A percentile compares a stretch with the other conserved stretches of the same genome.
Conservation (phyloP, 2,888 invertebrate genomes). For the Nycteola revayana region DNA sequence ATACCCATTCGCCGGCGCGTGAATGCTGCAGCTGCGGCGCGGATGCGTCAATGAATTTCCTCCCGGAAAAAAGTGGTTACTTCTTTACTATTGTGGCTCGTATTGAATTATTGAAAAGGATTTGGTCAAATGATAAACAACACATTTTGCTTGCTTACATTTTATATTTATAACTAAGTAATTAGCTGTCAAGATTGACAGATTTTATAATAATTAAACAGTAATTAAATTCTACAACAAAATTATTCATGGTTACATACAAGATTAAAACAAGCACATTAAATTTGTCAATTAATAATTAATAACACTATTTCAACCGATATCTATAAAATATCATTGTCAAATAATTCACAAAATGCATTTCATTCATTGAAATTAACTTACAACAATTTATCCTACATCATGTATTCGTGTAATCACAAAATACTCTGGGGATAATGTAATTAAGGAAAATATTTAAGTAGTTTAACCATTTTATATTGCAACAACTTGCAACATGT, state of each 20-base stretch:
- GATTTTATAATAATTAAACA: slow-evolving; percentile 36
- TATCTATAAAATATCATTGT: slow-evolving; percentile 36
- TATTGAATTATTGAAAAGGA: no score
- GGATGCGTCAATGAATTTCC: no score
- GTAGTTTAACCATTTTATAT: slow-evolving; percentile 43
- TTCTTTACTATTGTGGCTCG: no score
- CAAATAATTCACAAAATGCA: slow-evolving; percentile 52
- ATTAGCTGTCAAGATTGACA: slow-evolving; percentile 29
- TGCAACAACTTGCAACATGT: slow-evolving; percentile 49
- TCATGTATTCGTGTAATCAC: slow-evolving; percentile 42
- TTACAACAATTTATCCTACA: slow-evolving; percentile 41
- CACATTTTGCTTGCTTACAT: slow-evolving; percentile 28
- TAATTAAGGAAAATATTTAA: slow-evolving; percentile 43
- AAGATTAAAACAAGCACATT: slow-evolving; percentile 50
- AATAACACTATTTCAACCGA: slow-evolving; percentile 30
- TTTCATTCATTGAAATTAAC: slow-evolving; percentile 45
- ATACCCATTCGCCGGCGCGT: no score
- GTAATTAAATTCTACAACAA: slow-evolving; percentile 46
- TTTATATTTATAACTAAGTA: slow-evolving; percentile 32
- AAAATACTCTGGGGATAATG: slow-evolving; percentile 49
- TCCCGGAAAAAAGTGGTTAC: no score
- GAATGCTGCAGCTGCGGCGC: no score
- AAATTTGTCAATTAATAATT: slow-evolving; percentile 28
- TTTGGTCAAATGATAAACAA: no score
- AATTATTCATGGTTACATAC: slow-evolving; percentile 47